These are phyloP conservation scores for Huso huso DNA, from an alignment of 2,797 vertebrate genomes.

Conservation along the genomic window DNA sequence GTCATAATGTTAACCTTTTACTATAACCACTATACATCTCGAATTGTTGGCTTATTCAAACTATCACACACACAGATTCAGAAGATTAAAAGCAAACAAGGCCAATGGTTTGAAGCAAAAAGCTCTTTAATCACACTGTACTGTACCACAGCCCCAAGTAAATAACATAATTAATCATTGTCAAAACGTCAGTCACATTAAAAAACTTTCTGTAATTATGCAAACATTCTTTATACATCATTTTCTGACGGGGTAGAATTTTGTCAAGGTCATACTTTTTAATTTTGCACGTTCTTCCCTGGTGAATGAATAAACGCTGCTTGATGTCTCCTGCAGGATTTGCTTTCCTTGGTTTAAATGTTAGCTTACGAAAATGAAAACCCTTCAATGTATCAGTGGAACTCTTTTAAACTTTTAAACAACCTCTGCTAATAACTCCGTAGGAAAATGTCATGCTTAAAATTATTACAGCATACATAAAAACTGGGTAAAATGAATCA, in stretches of 20 bases:
- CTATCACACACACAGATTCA: slow-evolving; percentile 50
- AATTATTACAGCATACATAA: too few relatives aligned
- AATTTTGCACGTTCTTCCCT: slow-evolving; percentile 26
- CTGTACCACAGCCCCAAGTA: slow-evolving; percentile 42
- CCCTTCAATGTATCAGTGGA: slow-evolving; percentile 23
- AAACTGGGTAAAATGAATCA: too few relatives aligned
- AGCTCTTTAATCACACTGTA: slow-evolving; percentile 42
- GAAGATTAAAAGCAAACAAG: slow-evolving; percentile 46
- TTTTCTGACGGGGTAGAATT: slow-evolving; percentile 24
- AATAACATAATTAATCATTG: slow-evolving; percentile 62
- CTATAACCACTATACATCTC: too few relatives aligned
- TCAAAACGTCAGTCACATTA: slow-evolving; percentile 45
- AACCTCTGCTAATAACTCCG: slow-evolving; percentile 34
- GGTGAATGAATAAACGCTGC: slow-evolving; percentile 28
- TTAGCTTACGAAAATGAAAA: slow-evolving; percentile 29
- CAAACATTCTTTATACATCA: slow-evolving; percentile 23
- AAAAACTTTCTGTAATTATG: slow-evolving; percentile 44
- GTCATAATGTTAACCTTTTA: too few relatives aligned
- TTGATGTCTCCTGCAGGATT: slow-evolving; percentile 37
- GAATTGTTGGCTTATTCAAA: slow-evolving; percentile 16
- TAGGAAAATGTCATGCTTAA: slow-evolving; percentile 9
- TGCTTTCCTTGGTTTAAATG: slow-evolving; percentile 24
- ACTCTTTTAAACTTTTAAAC: slow-evolving; percentile 39
- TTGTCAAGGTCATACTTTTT: slow-evolving; percentile 48
- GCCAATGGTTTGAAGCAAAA: slow-evolving; percentile 45